Percentiles rank a stretch among this genome's conserved stretches.
Conservation (phyloP, 2,113 vertebrate genomes). For the Piliocolobus tephrosceles region DNA sequence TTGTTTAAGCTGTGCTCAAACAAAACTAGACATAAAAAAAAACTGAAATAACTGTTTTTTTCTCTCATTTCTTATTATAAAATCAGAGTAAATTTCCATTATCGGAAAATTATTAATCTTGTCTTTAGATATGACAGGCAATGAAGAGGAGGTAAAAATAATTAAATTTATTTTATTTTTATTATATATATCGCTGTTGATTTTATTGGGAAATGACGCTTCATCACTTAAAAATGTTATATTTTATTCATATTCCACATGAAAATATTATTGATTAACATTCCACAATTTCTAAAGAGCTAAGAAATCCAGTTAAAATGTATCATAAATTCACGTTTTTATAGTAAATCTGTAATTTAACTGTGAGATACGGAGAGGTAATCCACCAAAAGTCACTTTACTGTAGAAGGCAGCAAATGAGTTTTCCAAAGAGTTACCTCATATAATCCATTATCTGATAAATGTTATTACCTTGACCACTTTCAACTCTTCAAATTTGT, state of each 20-base stretch:
- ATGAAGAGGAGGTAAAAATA: not conserved
- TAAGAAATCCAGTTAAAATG: not conserved
- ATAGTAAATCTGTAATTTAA: not conserved
- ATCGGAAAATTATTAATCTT: not conserved
- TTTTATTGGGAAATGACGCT: not conserved
- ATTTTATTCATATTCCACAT: not conserved
- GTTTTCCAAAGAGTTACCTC: not conserved
- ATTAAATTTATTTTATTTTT: not conserved
- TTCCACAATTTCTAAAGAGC: not conserved
- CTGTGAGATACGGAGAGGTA: not conserved
- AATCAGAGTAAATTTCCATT: not conserved
- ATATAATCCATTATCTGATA: not conserved
- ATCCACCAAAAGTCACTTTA: not conserved
- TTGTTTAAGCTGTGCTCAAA: not conserved
- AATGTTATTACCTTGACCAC: not conserved
- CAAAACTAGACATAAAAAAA: not conserved
- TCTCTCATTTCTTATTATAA: not conserved
- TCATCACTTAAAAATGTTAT: not conserved
- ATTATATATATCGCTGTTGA: not conserved
- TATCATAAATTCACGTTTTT: not conserved
- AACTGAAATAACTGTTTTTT: not conserved
- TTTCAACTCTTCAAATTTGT: not conserved
- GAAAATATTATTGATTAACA: not conserved
- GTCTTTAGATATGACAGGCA: not conserved
- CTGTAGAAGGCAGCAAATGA: not conserved